These are phyloP conservation scores for Macrochelys suwanniensis DNA, from an alignment of 2,797 vertebrate species.

Conservation along the genomic window DNA sequence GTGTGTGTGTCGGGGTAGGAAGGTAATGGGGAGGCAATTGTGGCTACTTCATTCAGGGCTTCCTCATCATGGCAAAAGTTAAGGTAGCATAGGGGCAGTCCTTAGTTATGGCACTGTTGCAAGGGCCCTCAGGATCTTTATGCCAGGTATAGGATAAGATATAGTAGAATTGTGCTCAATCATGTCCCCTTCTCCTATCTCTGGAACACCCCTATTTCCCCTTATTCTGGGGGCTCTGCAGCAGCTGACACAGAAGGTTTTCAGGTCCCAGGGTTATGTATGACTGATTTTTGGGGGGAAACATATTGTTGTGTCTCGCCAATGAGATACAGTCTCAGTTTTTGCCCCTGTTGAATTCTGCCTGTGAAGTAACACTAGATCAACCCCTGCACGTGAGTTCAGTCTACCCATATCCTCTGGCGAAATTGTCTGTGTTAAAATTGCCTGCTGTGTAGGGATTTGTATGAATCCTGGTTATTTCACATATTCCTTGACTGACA, in stretches of 20 bases:
- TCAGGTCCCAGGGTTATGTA: not conserved
- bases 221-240: not conserved
- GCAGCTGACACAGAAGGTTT: not conserved
- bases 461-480: not conserved
- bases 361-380: not conserved
- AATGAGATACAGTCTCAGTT: not conserved
- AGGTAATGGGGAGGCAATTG: not conserved
- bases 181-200: not conserved
- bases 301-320: rapidly evolving
- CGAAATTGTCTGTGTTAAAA: not conserved
- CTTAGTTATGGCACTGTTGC: not conserved
- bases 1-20: rapidly evolving
- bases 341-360: not conserved
- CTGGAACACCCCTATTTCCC: not conserved
- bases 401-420: not conserved
- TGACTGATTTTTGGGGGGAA: not conserved
- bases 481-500: not conserved
- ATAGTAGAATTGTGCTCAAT: not conserved
- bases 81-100: no score
- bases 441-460: not conserved
- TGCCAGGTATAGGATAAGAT: not conserved
- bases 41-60: not conserved
- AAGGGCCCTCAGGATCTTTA: not conserved
- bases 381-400: not conserved
- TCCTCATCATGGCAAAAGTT: not conserved